These are phyloP conservation scores for Acronicta psi DNA, from an alignment of 2,888 invertebrate genomes.

Conservation along the genomic window DNA sequence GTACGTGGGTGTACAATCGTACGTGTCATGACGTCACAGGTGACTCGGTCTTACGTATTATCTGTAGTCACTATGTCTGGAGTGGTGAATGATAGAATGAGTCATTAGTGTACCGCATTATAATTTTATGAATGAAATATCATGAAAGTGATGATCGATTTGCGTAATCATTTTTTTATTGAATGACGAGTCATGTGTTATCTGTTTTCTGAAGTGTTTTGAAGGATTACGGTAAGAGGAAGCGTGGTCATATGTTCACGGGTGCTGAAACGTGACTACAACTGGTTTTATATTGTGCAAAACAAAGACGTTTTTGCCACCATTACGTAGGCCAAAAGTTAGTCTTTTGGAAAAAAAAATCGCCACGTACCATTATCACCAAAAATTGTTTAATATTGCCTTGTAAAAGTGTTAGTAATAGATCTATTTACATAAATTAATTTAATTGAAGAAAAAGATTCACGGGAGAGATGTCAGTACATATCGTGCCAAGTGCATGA, in stretches of 20 bases:
- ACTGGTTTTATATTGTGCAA: too few species aligned
- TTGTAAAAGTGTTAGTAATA: too few species aligned
- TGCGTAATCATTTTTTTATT: conserved; percentile 24
- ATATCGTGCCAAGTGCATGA: conserved; percentile 15
- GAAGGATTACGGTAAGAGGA: conserved; percentile 3
- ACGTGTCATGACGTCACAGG: conserved; percentile 54
- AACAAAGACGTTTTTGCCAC: too few species aligned
- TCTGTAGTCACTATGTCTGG: conserved; percentile 42
- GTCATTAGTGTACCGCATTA: conserved; percentile 33
- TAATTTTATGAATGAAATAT: conserved; percentile 47
- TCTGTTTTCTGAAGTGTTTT: conserved; percentile 30
- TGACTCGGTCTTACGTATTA: conserved; percentile 48
- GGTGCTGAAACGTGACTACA: background rate
- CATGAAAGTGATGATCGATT: conserved; percentile 23
- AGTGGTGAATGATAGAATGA: conserved; percentile 30
- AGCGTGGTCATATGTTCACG: conserved; percentile 1
- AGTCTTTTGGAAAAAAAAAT: too few species aligned
- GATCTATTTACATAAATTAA: too few species aligned
- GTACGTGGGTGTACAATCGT: conserved; percentile 42
- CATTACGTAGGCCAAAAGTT: too few species aligned
- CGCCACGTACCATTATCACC: too few species aligned
- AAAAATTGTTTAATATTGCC: too few species aligned
- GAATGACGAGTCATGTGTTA: conserved; percentile 21
- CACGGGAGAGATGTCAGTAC: background rate
- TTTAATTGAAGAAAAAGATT: too few species aligned